Base-by-base conservation (phyloP, 2,113 vertebrate genomes). In the Brienomyrus brachyistius region DNA sequence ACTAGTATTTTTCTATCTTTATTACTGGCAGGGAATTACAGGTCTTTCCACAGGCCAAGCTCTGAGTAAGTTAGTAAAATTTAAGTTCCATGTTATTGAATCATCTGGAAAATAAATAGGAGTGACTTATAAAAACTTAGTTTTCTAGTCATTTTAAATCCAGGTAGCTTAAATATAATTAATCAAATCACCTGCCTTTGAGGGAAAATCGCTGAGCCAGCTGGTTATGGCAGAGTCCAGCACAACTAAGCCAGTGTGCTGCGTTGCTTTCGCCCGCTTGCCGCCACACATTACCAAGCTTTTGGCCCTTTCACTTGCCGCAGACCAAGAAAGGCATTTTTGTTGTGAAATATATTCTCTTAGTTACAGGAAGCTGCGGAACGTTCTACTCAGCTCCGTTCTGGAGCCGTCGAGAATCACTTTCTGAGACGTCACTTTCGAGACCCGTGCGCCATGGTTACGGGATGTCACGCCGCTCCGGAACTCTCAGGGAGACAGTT, bases 111-210 rank as follows among this genome's bases (percentile, higher is more conserved):
- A 89, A 84, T 89, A 89, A 89, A 89, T 84, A 89, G 88, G 74
- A 89, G 88, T 84, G 88, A 89, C 77, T 84, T 89, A 52, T 45
- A 89, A 85, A 62, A 85, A 85, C 89, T 54, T 89, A 45, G 77
- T 59, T 89, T 85, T 89, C 51, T 45, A 77, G 89, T 89, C 23
- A 27, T 89, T 89, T 84, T 56, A 89, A 89, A 89, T 89, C 80
- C 89, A 89, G 89, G 89, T 62, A 84, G 80, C 89, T 85, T 84
- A 89, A 85, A 85, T 85, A 89, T 89, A 84, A 89, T 89, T 89
- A 89, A 89, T 89, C 88, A 89, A 84, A 89, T 89, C 88, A 89
- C 88, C 88, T 89, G 48, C 88, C 77, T 89, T 89, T 89, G 70
- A 89, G 70, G 48, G 43, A 35, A 89, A 89, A 80, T 89, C 1